Conservation (phyloP, 2,113 vertebrate genomes). For the Hippocampus abdominalis region DNA sequence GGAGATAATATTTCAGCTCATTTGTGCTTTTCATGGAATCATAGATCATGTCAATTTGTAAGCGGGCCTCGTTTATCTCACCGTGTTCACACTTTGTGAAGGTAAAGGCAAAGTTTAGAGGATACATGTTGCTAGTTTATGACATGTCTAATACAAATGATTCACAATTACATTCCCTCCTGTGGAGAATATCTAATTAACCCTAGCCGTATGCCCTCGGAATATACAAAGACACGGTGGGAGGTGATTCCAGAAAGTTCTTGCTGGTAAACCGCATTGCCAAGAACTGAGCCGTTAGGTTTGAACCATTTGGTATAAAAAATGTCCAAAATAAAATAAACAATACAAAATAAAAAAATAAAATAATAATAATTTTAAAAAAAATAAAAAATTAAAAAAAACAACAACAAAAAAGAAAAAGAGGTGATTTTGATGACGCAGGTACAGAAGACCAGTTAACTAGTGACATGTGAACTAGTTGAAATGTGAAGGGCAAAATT, state of each 20-base stretch:
- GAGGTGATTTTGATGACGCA: conserved; percentile 15
- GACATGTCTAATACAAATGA: not conserved
- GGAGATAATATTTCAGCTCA: not conserved
- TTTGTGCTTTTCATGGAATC: conserved; percentile 12
- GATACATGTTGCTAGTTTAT: not conserved
- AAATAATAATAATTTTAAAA: no score
- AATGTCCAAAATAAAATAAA: conserved; percentile 16
- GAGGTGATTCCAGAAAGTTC: conserved; percentile 5
- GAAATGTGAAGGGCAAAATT: conserved; percentile 41
- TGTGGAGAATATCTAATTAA: conserved; percentile 11
- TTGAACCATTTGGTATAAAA: conserved; percentile 2
- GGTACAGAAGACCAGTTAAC: conserved; percentile 12
- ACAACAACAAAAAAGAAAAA: not conserved
- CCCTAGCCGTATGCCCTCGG: conserved; percentile 1
- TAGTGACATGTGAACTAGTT: conserved; percentile 36
- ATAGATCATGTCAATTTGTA: not conserved
- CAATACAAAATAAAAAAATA: no score
- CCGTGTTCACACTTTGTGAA: not conserved
- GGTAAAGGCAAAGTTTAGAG: not conserved
- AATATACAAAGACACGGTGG: not conserved
- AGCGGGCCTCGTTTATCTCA: conserved; percentile 2
- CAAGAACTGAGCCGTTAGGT: conserved; percentile 5
- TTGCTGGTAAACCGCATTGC: conserved; percentile 2
- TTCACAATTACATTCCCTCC: conserved; percentile 1
- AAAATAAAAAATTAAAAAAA: conserved; percentile 24